Evolutionary conservation across 1,140 invertebrate species (phyloP).

Genomic region (Calephelis virginiensis): DNA sequence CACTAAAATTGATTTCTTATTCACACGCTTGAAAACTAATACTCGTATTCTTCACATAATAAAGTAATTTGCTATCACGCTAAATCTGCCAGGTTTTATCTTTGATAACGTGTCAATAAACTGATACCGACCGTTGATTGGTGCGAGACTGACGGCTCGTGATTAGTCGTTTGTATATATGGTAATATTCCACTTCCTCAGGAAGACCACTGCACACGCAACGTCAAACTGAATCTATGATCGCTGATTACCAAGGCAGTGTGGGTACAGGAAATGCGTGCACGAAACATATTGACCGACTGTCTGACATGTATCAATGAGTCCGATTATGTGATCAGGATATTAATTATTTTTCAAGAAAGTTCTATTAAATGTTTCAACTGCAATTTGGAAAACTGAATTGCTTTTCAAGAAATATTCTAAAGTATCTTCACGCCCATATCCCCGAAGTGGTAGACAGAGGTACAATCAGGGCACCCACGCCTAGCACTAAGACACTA

Average conservation of each 20-base stretch:
- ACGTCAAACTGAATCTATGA: constrained; percentile 43
- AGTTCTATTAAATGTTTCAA: too few species aligned
- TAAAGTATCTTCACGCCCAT: too few species aligned
- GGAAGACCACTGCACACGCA: constrained; percentile 52
- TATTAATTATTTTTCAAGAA: constrained; percentile 34
- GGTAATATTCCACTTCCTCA: constrained; percentile 63
- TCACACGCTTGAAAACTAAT: too few species aligned
- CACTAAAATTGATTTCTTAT: too few species aligned
- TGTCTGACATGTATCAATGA: constrained; percentile 39
- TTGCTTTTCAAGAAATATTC: too few species aligned
- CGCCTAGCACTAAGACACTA: too few species aligned
- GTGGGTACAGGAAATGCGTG: constrained; percentile 46
- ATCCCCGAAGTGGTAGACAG: too few species aligned
- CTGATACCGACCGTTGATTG: constrained; percentile 18
- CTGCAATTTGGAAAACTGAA: too few species aligned
- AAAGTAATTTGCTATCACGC: too few species aligned
- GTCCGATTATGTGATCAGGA: constrained; percentile 40
- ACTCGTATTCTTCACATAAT: too few species aligned
- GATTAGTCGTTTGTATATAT: constrained; percentile 49
- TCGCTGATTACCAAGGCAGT: constrained; percentile 41
- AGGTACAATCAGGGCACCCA: too few species aligned
- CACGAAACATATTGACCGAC: constrained; percentile 43
- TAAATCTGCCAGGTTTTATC: too few species aligned
- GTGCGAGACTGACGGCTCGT: constrained; percentile 36
- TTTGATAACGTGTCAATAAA: not conserved